Evolutionary conservation across 37 sponge, comb jelly and placozoan species (phyloP), one percentile per base, ranked within the genome.

Genomic region (Ephydatia muelleri): DNA sequence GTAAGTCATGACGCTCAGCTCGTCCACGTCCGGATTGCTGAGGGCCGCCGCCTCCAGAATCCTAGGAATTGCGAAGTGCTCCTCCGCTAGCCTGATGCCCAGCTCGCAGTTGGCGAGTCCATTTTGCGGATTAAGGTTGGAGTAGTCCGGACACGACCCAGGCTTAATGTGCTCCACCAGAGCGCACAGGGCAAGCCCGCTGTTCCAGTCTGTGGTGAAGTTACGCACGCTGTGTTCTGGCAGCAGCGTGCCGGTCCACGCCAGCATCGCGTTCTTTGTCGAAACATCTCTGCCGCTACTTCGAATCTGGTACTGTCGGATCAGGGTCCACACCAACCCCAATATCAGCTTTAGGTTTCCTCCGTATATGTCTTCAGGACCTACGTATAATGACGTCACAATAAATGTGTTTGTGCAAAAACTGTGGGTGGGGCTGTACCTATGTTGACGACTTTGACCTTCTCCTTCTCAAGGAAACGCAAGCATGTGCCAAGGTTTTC

Each of bases 261-360:
- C 90, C 77, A 98, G 76, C 92, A 98, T 85, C 35, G 94, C 93
- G 23, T 76, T 75, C 79, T 94, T 94, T 23, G 95, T 89, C n/a
- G 93, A 88, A 29, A 93, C 67, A 36, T 65, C 91, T 37, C 73
- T 83, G 19, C 94, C 94, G 27, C 79, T 88, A 67, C 92, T 88
- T 37, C 92, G 77, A 76, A 98, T 88, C 76, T 98, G 98, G 70
- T 88, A 98, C 29, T 85, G 84, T 25, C 94, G 80, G 38, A 98
- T 98, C 68, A 98, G 89, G 27, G 92, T 98, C 98, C 98, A 95
- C 1, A 98, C 87, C 25, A 98, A 85, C 29, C 98, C 98, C 47
- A 95, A 70, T n/a, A 93, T 95, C 70, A 98, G 87, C 89, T 98
- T 98, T 68, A 94, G 73, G 38, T 95, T 92, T 23, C 94, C 98